Evolutionary conservation across 2,888 invertebrate genomes (phyloP).

Genomic region (Chrysolina oricalcia): DNA sequence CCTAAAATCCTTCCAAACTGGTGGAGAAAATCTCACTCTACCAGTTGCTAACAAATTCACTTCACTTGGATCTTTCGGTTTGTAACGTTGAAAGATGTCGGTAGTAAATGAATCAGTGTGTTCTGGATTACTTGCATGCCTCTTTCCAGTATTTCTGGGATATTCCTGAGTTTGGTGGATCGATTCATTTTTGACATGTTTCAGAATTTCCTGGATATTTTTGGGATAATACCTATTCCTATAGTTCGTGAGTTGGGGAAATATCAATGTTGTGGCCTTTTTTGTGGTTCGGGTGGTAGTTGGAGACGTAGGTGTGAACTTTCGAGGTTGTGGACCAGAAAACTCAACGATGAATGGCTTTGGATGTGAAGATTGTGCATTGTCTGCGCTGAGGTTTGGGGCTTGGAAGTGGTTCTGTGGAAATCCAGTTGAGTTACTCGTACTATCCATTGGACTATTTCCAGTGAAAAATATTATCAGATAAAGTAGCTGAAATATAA

Average conservation of each 20-base stretch:
- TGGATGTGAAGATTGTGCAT: constrained; percentile 45
- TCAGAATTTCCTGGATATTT: constrained; percentile 67
- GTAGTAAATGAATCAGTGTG: not conserved
- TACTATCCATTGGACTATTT: not conserved
- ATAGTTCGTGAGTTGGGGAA: constrained; percentile 55
- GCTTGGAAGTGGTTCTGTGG: constrained; percentile 39
- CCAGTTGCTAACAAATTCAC: constrained; percentile 81
- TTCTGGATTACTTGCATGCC: not conserved
- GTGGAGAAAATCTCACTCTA: constrained; percentile 70
- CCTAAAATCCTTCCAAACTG: constrained; percentile 60
- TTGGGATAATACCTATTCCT: constrained; percentile 59
- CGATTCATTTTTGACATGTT: constrained; percentile 52
- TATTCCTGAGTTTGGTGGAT: constrained; percentile 22
- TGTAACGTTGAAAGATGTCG: constrained; percentile 82
- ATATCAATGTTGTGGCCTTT: constrained; percentile 55
- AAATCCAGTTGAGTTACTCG: not conserved
- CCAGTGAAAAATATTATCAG: not conserved
- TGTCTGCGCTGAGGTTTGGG: constrained; percentile 31
- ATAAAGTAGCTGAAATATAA: constrained; percentile 2
- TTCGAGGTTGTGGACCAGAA: constrained; percentile 60
- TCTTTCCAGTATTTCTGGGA: constrained; percentile 31
- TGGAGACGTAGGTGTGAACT: constrained; percentile 56
- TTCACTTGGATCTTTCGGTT: constrained; percentile 83
- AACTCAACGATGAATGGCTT: constrained; percentile 62
- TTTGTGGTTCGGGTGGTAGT: constrained; percentile 44